Base-by-base conservation (phyloP, 1,140 invertebrate genomes). In the Phymorhynchus buccinoides region DNA sequence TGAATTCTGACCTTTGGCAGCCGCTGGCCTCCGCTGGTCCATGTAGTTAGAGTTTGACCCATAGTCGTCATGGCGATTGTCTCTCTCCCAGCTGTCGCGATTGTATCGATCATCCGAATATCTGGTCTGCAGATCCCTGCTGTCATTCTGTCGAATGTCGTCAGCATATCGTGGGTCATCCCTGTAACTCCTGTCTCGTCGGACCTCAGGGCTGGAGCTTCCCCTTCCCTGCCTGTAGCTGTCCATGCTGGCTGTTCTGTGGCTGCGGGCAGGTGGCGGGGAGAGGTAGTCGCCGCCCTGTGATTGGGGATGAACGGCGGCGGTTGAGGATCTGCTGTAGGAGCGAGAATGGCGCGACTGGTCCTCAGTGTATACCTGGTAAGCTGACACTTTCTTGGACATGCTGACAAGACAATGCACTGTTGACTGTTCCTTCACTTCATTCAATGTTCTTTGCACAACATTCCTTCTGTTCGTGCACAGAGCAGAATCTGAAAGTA, bases 361-460 rank as follows among this genome's bases (percentile, higher is more conserved):
- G n/a, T 83, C 80, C 30, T 83, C 80, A 4, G 39, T 16, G 37
- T 83, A 44, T 14, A 83, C 80, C 18, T 83, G 80, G 66, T 71
- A 83, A 27, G 80, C 80, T 39, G 80, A 83, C 22, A 71, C 80
- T 27, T 83, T 83, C 42, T 79, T 79, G 9, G 42, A 79, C 41
- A 79, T 48, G n/a, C n/a, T n/a, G n/a, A n/a, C n/a, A n/a, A n/a
- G n/a, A n/a, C n/a, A n/a, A n/a, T n/a, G n/a, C n/a, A n/a, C n/a
- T n/a, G n/a, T n/a, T n/a, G n/a, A n/a, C n/a, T n/a, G n/a, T n/a
- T n/a, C n/a, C n/a, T n/a, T n/a, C n/a, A n/a, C n/a, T n/a, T n/a
- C n/a, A n/a, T n/a, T n/a, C n/a, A n/a, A n/a, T n/a, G n/a, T n/a
- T n/a, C n/a, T n/a, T n/a, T n/a, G n/a, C n/a, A n/a, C n/a, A n/a